Evolutionary conservation across 2,888 invertebrate species (phyloP).

Genomic region (Cinara cedri): DNA sequence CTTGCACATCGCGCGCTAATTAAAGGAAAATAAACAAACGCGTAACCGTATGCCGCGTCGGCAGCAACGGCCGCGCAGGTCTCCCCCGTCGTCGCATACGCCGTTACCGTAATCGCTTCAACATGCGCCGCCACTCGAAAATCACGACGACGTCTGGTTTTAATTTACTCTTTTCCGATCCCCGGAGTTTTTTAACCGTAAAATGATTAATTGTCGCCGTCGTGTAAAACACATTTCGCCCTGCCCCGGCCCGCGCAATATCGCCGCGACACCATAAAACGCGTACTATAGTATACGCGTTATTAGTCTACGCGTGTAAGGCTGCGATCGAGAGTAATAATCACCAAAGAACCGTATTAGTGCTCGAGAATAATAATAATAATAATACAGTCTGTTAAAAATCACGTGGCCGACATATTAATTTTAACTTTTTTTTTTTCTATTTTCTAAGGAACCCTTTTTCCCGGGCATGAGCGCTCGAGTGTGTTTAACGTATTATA

Average conservation of each 20-base stretch:
- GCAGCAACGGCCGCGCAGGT: not conserved
- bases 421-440: too few relatives aligned
- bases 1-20: conserved; percentile 16
- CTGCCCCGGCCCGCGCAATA: not conserved
- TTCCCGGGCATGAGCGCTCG: too few relatives aligned
- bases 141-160: conserved; percentile 35
- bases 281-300: not conserved
- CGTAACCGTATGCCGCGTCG: conserved; percentile 25
- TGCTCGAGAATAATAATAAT: too few relatives aligned
- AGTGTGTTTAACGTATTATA: too few relatives aligned
- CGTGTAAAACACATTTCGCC: conserved; percentile 26
- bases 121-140: conserved; percentile 5
- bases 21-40: conserved; percentile 44
- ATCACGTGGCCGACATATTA: too few relatives aligned
- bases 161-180: conserved; percentile 39
- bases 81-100: too few relatives aligned
- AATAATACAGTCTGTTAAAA: too few relatives aligned
- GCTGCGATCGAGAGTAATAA: too few relatives aligned
- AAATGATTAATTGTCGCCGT: conserved; percentile 37
- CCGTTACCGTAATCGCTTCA: conserved; percentile 35
- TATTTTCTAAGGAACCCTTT: too few relatives aligned
- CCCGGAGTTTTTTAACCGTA: conserved; percentile 44
- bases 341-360: too few relatives aligned
- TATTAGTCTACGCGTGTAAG: not conserved
- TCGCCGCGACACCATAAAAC: not conserved